Base-by-base conservation (phyloP, 30 jellyfish, hydroid and myxozoan genomes). In the Catostylus mosaicus region DNA sequence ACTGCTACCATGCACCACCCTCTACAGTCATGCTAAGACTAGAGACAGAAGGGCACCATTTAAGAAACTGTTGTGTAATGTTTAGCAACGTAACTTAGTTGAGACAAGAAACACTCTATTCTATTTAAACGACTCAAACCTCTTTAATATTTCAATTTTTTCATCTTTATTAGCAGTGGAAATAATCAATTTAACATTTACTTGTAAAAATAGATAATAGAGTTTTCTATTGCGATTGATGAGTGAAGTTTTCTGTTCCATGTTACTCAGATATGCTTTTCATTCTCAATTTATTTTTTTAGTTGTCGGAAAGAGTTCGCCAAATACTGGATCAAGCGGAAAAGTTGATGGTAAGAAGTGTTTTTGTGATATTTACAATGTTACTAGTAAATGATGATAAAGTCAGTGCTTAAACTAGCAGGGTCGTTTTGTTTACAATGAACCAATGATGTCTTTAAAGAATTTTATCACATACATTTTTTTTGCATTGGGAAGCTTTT, bases 271-370 rank as follows among this genome's bases (percentile, higher is more conserved):
- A 46, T 61, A 61, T 66, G 23, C 26, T 0, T 10, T 11, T 33
- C 14, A n/a, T 0, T 11, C n/a, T 50, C n/a, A 48, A 30, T 0
- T 36, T 45, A n/a, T n/a, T 40, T 48, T 38, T 35, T 43, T 73
- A 83, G 93, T 73, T 45, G 86, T 73, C 1, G 93, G 93, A 16
- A 73, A 71, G 48, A 83, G 77, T 46, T 83, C 93, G 8, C 86
- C 93, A 22, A 73, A 57, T 34, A 73, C 86, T 32, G 93, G 93
- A 24, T 83, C 93, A 38, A 71, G 93, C 32, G 93, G 93, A 52
- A 83, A 83, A 61, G 59, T 83, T 50, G 93, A 83, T 26, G 93
- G 93, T 83, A 71, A 8, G 92, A 16, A 43, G 20, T 18, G 20
- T 40, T 5, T 40, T 40, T 14, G n/a, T n/a, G n/a, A n/a, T n/a